These are phyloP conservation scores for Reinhardtius hippoglossoides DNA, from an alignment of 2,113 vertebrate genomes.

Conservation along the genomic window DNA sequence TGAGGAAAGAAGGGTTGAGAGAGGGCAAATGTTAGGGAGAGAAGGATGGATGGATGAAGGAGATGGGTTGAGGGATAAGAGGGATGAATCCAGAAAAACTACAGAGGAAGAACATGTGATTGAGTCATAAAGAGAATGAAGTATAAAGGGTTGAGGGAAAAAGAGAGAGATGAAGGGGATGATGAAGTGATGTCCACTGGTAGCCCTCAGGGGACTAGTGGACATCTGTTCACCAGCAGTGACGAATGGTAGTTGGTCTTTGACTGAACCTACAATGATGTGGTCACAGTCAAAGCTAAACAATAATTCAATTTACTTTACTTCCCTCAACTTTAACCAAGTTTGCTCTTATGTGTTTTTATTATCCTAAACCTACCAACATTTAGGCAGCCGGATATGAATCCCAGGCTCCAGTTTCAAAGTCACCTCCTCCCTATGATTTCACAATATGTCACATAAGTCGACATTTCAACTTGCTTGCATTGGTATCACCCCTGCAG, in stretches of 20 bases:
- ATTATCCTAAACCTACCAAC: too few species aligned
- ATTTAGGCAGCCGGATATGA: too few species aligned
- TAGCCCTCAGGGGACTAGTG: constrained; percentile 2
- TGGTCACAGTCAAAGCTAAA: background rate
- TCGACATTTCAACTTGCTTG: background rate
- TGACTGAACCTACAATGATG: constrained; percentile 1
- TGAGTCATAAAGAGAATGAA: constrained; percentile 1
- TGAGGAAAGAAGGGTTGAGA: background rate
- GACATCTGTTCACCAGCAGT: constrained; percentile 27
- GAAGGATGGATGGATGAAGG: background rate
- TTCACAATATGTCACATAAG: too few species aligned
- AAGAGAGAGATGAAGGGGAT: background rate
- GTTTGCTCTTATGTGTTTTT: too few species aligned
- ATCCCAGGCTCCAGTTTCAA: too few species aligned
- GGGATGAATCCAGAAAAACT: background rate
- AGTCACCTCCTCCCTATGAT: too few species aligned
- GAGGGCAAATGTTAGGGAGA: background rate
- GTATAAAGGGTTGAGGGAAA: background rate
- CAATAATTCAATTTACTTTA: background rate
- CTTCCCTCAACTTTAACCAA: too few species aligned
- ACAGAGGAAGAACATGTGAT: background rate
- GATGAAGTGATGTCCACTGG: constrained; percentile 1
- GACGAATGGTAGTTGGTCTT: constrained; percentile 4
- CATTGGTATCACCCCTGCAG: too few species aligned
- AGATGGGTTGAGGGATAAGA: background rate